Evolutionary conservation across 2,797 vertebrate species (phyloP).

Genomic region (Anas bernieri): DNA sequence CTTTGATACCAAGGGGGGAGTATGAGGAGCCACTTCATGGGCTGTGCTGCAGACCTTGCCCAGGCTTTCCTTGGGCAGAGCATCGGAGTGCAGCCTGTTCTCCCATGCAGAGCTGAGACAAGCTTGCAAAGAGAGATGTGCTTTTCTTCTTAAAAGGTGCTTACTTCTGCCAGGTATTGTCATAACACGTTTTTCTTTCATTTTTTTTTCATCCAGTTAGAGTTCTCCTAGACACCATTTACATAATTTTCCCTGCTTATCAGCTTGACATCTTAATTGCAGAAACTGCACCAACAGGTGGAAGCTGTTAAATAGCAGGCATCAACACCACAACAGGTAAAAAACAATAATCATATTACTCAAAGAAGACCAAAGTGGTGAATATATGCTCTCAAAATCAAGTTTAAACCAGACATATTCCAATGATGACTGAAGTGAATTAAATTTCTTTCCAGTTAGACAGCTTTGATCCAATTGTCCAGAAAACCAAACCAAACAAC

Average conservation of each 20-base stretch:
- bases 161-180: not conserved
- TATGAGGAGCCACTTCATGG: not conserved
- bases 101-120: not conserved
- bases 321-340: not conserved
- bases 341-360: not conserved
- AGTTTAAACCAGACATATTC: not conserved
- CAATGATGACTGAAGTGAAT: not conserved
- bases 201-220: not conserved
- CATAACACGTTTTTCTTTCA: not conserved
- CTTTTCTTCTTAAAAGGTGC: not conserved
- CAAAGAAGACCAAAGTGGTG: not conserved
- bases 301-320: not conserved
- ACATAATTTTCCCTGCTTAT: not conserved
- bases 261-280: constrained; percentile 18
- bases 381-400: not conserved
- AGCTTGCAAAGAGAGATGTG: not conserved
- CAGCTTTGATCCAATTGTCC: not conserved
- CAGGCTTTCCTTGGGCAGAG: not conserved
- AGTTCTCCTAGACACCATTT: not conserved
- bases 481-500: not conserved
- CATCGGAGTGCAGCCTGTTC: not conserved
- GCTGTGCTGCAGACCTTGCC: not conserved
- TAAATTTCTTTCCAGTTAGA: not conserved
- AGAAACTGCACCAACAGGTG: not conserved
- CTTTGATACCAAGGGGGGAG: not conserved